Evolutionary conservation across 2,797 vertebrate species (phyloP), one percentile per base, ranked within the genome.

Genomic region (Brachyrhaphis roseni): DNA sequence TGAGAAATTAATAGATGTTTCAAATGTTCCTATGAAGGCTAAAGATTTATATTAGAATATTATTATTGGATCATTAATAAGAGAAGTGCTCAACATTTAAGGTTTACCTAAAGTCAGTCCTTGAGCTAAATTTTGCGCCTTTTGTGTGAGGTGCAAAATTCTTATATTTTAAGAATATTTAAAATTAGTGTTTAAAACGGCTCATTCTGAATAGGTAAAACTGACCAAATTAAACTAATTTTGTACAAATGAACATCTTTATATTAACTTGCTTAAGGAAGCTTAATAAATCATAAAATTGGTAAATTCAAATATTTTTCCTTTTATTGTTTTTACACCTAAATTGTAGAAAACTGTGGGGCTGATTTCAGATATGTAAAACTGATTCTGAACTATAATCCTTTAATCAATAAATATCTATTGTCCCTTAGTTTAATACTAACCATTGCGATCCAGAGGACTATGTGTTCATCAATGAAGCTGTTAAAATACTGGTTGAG

Each of bases 401-500:
- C 59, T 20, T 34, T 36, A n/a, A 15, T 11, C 36, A 49, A 34
- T 45, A 66, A 13, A 26, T 39, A 36, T 39, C 4, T 47, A 16
- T 47, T 55, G 23, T 20, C 31, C 5, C 36, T 43, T 8, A 41
- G 7, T 45, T 8, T 8, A 12, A 20, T 18, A 83, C 97, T 96
- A 88, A 99, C 98, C 97, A 98, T 79, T 81, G 98, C 98, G 82
- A 98, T 92, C 97, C 98, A 99, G 2, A 99, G 96, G 85, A 99
- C 95, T 84, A 98, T 90, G 88, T 98, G 94, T 91, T 99, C 98
- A 31, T 99, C 95, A 76, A 99, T 81, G 86, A 98, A 98, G 93
- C 97, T 97, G 95, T 97, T 97, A 92, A 99, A 99, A 90, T 99
- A 99, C 87, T 99, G 98, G 95, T 99, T 97, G 92, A 99, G 96